Percentiles rank a stretch among this genome's conserved stretches.
These are phyloP conservation scores for Eumerus sabulonum DNA, from an alignment of 2,888 invertebrate genomes.

Conservation along the genomic window DNA sequence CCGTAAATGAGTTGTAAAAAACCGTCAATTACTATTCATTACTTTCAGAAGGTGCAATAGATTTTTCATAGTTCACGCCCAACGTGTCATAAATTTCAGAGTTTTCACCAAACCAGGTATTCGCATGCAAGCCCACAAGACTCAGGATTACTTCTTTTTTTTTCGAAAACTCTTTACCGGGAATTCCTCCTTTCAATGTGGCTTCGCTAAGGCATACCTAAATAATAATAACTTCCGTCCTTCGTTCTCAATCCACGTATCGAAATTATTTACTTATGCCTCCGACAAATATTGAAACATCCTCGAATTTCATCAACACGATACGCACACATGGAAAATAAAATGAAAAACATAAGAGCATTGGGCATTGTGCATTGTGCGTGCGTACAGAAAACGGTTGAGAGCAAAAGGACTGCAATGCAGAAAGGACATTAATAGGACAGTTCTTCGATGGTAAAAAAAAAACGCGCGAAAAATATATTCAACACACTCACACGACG, in stretches of 20 bases:
- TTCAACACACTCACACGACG: slow-evolving; percentile 33
- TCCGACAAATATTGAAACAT: slow-evolving; percentile 60
- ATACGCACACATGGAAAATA: too few species aligned
- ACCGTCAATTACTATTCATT: too few species aligned
- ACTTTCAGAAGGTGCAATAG: slow-evolving; percentile 17
- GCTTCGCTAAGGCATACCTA: slow-evolving; percentile 43
- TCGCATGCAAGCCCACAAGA: slow-evolving; percentile 2
- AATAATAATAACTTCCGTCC: slow-evolving; percentile 61
- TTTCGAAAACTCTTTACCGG: slow-evolving; percentile 43
- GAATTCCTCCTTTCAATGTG: slow-evolving; percentile 42
- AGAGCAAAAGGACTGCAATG: slow-evolving; percentile 10
- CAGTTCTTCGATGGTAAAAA: slow-evolving; percentile 3
- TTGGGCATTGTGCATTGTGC: slow-evolving; percentile 55
- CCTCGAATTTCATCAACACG: slow-evolving; percentile 56
- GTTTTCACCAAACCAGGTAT: background rate
- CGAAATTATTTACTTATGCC: slow-evolving; percentile 54
- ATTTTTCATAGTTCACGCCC: slow-evolving; percentile 47
- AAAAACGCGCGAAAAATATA: slow-evolving; percentile 62
- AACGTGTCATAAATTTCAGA: slow-evolving; percentile 19
- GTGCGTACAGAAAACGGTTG: background rate
- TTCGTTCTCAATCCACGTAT: slow-evolving; percentile 3
- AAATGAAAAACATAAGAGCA: slow-evolving; percentile 20
- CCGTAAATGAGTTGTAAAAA: too few species aligned
- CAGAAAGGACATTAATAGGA: slow-evolving; percentile 6
- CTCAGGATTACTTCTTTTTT: slow-evolving; percentile 24